Conservation (phyloP, 2,797 vertebrate species). For the Brachyalestes nurse region DNA sequence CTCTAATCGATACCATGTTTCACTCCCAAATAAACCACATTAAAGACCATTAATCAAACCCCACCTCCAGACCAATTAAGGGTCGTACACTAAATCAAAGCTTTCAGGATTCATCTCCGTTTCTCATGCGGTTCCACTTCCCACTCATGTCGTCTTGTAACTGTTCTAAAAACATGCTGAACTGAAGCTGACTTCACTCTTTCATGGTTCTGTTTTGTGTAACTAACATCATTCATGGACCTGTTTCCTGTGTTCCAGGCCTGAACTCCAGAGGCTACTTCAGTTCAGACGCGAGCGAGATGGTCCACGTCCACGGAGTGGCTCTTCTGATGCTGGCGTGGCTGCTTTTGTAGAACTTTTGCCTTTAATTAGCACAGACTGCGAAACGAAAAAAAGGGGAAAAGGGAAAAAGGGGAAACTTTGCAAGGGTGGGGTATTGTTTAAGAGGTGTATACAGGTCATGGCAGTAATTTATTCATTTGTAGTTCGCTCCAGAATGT, state of each 20-base stretch:
- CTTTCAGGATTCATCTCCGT: too few relatives aligned
- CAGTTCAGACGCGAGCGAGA: conserved; percentile 57
- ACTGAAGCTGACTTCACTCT: neutral
- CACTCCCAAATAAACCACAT: too few relatives aligned
- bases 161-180: too few relatives aligned
- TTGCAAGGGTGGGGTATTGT: neutral
- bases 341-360: conserved; percentile 59
- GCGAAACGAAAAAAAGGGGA: neutral
- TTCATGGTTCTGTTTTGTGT: neutral
- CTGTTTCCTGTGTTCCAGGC: conserved; percentile 62
- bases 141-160: too few relatives aligned
- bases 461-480: conserved; percentile 18
- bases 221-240: neutral
- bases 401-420: neutral
- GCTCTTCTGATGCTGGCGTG: conserved; percentile 60
- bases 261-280: conserved; percentile 73
- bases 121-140: too few relatives aligned
- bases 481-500: conserved; percentile 18
- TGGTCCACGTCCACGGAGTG: conserved; percentile 51
- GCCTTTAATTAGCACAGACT: conserved; percentile 18
- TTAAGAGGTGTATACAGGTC: conserved; percentile 17
- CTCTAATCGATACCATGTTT: too few relatives aligned
- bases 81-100: too few relatives aligned
- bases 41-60: too few relatives aligned
- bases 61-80: too few relatives aligned